Base-by-base conservation (phyloP, 1,140 invertebrate genomes). In the Macrostomum lignano region DNA sequence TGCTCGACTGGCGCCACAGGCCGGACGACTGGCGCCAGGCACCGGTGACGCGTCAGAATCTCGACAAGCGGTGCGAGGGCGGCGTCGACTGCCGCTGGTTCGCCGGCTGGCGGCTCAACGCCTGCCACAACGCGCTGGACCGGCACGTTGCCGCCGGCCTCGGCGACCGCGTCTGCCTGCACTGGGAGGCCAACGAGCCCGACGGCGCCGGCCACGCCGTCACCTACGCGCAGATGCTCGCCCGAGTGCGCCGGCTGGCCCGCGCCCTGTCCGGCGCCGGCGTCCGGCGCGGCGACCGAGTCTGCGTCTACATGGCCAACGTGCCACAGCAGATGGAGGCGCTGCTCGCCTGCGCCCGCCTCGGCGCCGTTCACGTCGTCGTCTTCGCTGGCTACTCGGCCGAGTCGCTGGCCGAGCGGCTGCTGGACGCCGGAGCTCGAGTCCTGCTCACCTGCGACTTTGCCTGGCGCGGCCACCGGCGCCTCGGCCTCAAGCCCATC, bases 231-330 rank as follows among this genome's bases (percentile, higher is more conserved):
- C 73, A 45, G 65, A 81, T 54, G 81, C 9, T 21, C 11, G 4
- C 17, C 4, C n/a, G n/a, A 17, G 26, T 84, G 3, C 88, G 81
- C 49, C 70, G 72, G 41, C 88, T 88, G 47, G 70, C 78, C 10
- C 93, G 93, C 53, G 78, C 79, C 2, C 62, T 88, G 33, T 79
- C 79, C 46, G 67, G 66, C 2, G 68, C 72, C 52, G 81, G 77
- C 36, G 63, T 81, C 3, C 49, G 58, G 37, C 84, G 81, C 54
- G 84, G 86, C 1, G 82, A 93, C 47, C 61, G 78, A 7, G 79
- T 94, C 3, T 74, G 77, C 9, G 71, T 94, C 39, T 96, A 94
- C 51, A 86, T 96, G 78, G 86, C 86, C 9, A 94, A 94, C 79
- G 74, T 93, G 25, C 51, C 81, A 35, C 82, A 94, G 60, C 61